Evolutionary conservation across 2,113 vertebrate genomes (phyloP), one percentile per base, ranked within the genome.

Genomic region (Zosterops lateralis): DNA sequence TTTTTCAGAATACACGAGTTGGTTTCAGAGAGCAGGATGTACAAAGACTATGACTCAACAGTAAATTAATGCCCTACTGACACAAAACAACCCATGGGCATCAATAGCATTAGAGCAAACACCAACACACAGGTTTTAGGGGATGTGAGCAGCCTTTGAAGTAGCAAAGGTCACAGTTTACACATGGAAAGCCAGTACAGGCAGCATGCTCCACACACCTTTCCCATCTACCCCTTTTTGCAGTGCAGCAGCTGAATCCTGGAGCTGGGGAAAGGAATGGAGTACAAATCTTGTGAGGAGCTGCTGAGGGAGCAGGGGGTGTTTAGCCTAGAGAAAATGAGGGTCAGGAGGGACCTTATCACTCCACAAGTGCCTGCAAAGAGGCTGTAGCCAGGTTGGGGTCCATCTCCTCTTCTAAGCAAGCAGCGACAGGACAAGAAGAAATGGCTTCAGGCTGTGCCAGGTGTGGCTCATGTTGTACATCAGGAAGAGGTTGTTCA

Each of bases 181-280:
- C 48, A 44, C 7, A 1, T 5, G 32, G 47, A 26, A 76, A 60
- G 17, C 17, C 32, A 29, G 17, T 2, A 3, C 17, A 32, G 47
- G 40, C n/a, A 78, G 18, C 17, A 14, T 0, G 1, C 13, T 8
- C 71, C 32, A 3, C 1, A 1, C 44, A 14, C 10, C 47, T 13
- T 29, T 50, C 28, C 16, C 7, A 19, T 4, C 16, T 2, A 26
- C 12, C 15, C 15, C 57, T 34, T 29, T 53, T 44, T 7, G 0
- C 3, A 25, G 1, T 1, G 36, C 85, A 34, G 71, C 34, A 24
- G 7, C 61, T 34, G 17, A 72, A 42, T 42, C 11, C 11, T 20
- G 10, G 50, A 72, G 21, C 34, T 48, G 34, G 42, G 11, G 20
- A 65, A 50, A 28, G 6, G 31, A 22, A 31, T 57, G 14, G 29